Conservation (phyloP, 2,888 invertebrate species). For the Byasa hedistus region DNA sequence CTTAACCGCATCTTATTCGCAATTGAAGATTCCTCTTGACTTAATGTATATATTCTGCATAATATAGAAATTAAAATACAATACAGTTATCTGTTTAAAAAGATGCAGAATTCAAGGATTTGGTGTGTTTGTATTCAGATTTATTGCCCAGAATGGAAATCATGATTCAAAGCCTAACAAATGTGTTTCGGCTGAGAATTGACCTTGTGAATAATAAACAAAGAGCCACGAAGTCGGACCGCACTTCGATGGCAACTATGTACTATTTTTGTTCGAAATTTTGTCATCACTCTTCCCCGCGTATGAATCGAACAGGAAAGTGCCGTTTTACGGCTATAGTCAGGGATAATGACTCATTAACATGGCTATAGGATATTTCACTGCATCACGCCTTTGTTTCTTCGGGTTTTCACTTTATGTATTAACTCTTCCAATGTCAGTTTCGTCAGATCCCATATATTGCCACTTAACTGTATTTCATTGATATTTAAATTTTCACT, state of each 20-base stretch:
- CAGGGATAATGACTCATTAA: not conserved
- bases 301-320: not conserved
- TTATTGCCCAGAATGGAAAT: not conserved
- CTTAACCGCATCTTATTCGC: not conserved
- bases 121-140: too few species aligned
- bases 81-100: too few species aligned
- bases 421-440: too few species aligned
- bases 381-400: not conserved
- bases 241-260: not conserved
- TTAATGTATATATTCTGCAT: too few species aligned
- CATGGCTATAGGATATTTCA: not conserved
- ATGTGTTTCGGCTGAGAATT: not conserved
- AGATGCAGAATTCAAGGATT: too few species aligned
- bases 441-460: not conserved
- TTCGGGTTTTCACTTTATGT: not conserved
- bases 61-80: too few species aligned
- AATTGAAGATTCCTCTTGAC: too few species aligned
- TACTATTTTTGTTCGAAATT: too few species aligned
- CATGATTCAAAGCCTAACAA: not conserved
- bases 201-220: too few species aligned
- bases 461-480: not conserved
- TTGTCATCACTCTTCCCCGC: not conserved
- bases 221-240: not conserved
- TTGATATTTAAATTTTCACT: not conserved
- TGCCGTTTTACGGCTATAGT: not conserved